phyloP scores from a whole-genome alignment of 2,888 invertebrate genomes.

The Silvanus unidentatus region DNA sequence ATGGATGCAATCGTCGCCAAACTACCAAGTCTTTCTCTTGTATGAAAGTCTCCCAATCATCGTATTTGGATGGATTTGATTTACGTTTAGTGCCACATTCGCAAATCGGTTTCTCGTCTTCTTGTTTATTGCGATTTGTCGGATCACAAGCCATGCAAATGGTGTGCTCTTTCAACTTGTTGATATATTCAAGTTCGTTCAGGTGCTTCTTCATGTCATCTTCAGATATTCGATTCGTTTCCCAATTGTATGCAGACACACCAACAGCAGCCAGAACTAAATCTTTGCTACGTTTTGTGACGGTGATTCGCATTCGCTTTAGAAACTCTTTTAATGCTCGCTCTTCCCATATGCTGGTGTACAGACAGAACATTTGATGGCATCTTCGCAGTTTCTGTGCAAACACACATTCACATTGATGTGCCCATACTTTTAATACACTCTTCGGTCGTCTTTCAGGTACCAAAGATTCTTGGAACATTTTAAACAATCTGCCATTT shows the following conservation, averaged over 20 bases:
- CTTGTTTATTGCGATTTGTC: constrained; percentile 4
- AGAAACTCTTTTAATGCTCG: constrained; percentile 52
- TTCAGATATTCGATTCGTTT: constrained; percentile 53
- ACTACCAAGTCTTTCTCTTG: constrained; percentile 73
- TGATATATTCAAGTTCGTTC: constrained; percentile 55
- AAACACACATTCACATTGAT: constrained; percentile 52
- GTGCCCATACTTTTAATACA: constrained; percentile 51
- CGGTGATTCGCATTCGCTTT: constrained; percentile 43
- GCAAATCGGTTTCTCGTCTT: constrained; percentile 14
- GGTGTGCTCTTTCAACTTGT: constrained; percentile 50
- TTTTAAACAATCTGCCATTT: constrained; percentile 19
- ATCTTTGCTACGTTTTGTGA: constrained; percentile 49
- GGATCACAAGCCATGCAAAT: constrained; percentile 49
- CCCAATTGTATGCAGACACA: constrained; percentile 57
- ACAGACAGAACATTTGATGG: constrained; percentile 59
- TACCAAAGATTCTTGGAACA: constrained; percentile 23
- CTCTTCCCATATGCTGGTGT: constrained; percentile 59
- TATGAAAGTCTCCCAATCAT: constrained; percentile 72
- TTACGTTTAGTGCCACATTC: constrained; percentile 19
- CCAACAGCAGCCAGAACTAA: constrained; percentile 53
- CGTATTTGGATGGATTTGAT: constrained; percentile 34
- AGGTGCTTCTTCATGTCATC: constrained; percentile 52
- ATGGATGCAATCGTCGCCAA: constrained; percentile 67
- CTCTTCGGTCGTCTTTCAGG: constrained; percentile 46
- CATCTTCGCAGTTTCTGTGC: constrained; percentile 58